A percentile compares a stretch with the other conserved stretches of the same genome.
Conservation (phyloP, 2,888 invertebrate genomes). For the Gasteruption jaculator region DNA sequence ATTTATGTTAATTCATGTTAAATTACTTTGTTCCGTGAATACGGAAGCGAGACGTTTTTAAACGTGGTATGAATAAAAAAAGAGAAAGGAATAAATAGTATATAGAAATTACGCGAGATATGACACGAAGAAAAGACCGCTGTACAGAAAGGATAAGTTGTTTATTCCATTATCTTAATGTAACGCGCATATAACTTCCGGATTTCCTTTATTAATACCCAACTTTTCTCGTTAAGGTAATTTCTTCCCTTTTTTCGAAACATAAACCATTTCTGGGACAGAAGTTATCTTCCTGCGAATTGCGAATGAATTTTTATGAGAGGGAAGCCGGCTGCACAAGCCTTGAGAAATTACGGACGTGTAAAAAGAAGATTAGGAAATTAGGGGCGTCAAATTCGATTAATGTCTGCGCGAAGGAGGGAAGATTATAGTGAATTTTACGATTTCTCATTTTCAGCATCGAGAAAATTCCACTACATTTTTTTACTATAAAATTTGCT, state of each 20-base stretch:
- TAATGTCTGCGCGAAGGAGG: too few species aligned
- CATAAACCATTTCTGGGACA: too few species aligned
- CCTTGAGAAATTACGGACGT: too few species aligned
- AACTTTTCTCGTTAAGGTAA: conserved; percentile 31
- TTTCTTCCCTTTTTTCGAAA: conserved; percentile 21
- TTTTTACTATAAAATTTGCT: too few species aligned
- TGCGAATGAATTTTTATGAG: conserved; percentile 10
- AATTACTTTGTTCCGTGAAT: conserved; percentile 35
- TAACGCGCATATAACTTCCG: conserved; percentile 33
- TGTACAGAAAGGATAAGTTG: conserved; percentile 25
- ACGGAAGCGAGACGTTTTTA: conserved; percentile 28
- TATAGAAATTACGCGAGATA: conserved; percentile 29
- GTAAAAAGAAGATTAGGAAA: too few species aligned
- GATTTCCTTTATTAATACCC: conserved; percentile 41
- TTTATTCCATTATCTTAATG: conserved; percentile 34
- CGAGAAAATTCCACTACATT: too few species aligned
- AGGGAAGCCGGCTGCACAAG: too few species aligned
- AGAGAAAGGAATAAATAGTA: conserved; percentile 15
- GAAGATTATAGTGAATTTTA: too few species aligned
- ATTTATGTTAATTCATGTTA: conserved; percentile 42
- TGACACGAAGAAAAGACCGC: conserved; percentile 25
- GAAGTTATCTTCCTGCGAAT: conserved; percentile 8
- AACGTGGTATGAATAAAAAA: conserved; percentile 19
- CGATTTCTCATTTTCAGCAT: too few species aligned
- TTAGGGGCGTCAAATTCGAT: too few species aligned